These are phyloP conservation scores for Crotalus viridis DNA, from an alignment of 2,113 vertebrate species.

Conservation along the genomic window DNA sequence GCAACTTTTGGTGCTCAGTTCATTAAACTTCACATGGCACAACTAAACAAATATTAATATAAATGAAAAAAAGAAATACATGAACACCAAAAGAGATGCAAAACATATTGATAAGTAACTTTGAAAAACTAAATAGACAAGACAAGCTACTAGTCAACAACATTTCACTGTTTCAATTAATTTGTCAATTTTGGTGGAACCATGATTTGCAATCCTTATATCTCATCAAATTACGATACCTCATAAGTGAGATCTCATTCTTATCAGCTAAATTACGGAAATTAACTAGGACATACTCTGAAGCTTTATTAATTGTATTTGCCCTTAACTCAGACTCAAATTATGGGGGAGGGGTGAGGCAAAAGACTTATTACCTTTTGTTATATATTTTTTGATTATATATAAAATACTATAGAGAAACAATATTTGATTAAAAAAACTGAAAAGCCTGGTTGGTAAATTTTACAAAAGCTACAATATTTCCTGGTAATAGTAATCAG, in stretches of 20 bases:
- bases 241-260: background rate
- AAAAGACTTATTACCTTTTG: background rate
- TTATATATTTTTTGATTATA: background rate
- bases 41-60: slow-evolving; percentile 36
- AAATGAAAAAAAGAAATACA: background rate
- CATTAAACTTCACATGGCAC: slow-evolving; percentile 33
- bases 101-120: background rate
- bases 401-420: background rate
- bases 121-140: background rate
- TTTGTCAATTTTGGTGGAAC: background rate
- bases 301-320: background rate
- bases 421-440: background rate
- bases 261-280: background rate
- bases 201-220: background rate
- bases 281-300: background rate
- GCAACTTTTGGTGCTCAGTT: slow-evolving; percentile 47
- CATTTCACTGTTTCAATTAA: background rate
- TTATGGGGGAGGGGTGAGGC: background rate
- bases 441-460: background rate
- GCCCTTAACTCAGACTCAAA: background rate
- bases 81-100: slow-evolving; percentile 21
- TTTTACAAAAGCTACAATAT: background rate
- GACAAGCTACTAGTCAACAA: background rate
- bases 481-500: background rate
- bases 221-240: background rate